A percentile compares a stretch with the other conserved stretches of the same genome.
Evolutionary conservation across 2,888 invertebrate species (phyloP).

Genomic region (Leistus spinibarbis): DNA sequence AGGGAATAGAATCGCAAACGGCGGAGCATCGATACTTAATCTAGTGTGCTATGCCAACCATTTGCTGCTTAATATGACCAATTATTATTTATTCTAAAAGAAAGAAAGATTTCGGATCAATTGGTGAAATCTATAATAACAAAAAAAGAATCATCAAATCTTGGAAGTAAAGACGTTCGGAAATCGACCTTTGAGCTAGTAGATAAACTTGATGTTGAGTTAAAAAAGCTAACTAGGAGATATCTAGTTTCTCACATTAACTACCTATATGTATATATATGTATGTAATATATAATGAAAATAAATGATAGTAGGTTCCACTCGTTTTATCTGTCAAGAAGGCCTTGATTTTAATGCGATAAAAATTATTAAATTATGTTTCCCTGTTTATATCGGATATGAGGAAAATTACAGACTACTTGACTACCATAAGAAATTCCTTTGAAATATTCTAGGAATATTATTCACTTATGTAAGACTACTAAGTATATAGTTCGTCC

Average conservation of each 20-base stretch:
- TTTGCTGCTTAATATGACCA: neutral
- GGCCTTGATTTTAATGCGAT: conserved; percentile 34
- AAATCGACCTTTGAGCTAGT: neutral
- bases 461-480: neutral
- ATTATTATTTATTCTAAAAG: neutral
- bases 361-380: conserved; percentile 35
- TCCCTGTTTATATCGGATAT: conserved; percentile 19
- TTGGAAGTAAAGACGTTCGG: no score
- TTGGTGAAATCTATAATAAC: no score
- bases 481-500: neutral
- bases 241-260: conserved; percentile 22
- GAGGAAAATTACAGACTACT: conserved; percentile 6
- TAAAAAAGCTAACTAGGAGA: neutral
- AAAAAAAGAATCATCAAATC: no score
- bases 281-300: conserved; percentile 17
- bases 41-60: neutral
- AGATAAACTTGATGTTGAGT: neutral
- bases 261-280: neutral
- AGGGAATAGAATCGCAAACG: neutral
- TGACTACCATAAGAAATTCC: conserved; percentile 13
- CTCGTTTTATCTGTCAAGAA: conserved; percentile 25
- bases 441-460: neutral
- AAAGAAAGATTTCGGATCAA: no score
- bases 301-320: conserved; percentile 30
- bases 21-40: neutral